Base-by-base conservation (phyloP, 1,140 invertebrate genomes). In the Ostrea edulis region DNA sequence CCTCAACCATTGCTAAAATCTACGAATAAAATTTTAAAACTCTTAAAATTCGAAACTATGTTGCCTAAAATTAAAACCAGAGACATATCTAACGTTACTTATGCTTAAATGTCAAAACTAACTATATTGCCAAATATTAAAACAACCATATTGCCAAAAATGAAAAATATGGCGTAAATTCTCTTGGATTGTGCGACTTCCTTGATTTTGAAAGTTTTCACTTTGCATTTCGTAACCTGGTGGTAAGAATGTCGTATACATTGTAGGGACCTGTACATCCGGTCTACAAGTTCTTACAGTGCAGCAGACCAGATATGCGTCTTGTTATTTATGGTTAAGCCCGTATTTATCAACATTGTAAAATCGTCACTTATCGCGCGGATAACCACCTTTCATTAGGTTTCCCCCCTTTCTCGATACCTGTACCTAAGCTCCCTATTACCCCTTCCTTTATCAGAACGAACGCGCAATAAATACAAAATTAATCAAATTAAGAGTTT, bases 401-500 rank as follows among this genome's bases (percentile, higher is more conserved):
- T 77, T 77, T 77, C 68, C 14, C 68, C 25, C 68, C 68, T 77
- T 25, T 77, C 17, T 77, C 14, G 68, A 77, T 77, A 77, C 68
- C 68, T 77, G 68, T 77, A 77, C 25, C 68, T 77, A 12, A 77
- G 68, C 17, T 77, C 9, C 25, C 68, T 29, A 77, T 77, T 25
- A 77, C 68, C 9, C 35, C 68, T 77, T 77, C 68, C 68, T 77
- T 77, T 77, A 77, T 77, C 68, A 35, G 68, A 29, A 77, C 68
- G 68, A 29, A 44, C 68, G 68, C 29, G 68, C 68, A 77, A 77
- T 77, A 77, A 77, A 77, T 77, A 77, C 68, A 29, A 77, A 77
- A 77, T 77, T 77, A 77, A 77, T 77, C 68, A 77, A 77, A 77
- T 77, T 77, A 77, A 77, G 25, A 77, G 68, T 77, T 77, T 77